Evolutionary conservation across 2,797 vertebrate genomes (phyloP), one percentile per base, ranked within the genome.

Genomic region (Diplodus sargus): DNA sequence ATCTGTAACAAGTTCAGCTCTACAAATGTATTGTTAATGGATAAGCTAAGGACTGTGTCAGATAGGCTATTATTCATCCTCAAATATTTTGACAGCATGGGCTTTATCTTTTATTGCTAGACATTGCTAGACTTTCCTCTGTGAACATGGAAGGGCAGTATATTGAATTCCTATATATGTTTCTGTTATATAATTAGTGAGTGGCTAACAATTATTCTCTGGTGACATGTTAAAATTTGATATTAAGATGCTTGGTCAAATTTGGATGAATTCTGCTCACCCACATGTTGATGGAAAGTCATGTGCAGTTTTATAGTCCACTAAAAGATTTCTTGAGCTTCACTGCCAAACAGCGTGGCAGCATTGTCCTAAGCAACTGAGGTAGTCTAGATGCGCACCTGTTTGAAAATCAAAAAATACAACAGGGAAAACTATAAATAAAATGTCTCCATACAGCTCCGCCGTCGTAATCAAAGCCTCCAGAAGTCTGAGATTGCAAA

Each of bases 1-100:
- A 51, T 23, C 22, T 43, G 16, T 3, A 23, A 39, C 20, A 45
- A 49, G 16, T 20, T 52, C 34, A 30, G 23, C 30, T 79, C 39
- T 15, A 47, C 17, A 34, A 72, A 62, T 53, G 12, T 47, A 30
- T 54, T 62, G 53, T 61, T 62, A 62, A 75, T 67, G 43, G 53
- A 59, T 71, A 4, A 30, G 18, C 65, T 74, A 5, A 79, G 60
- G 63, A 67, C 58, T 34, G 16, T 17, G 20, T 63, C 65, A n/a
- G 10, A 63, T 54, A 39, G 51, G 45, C 53, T 68, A 15, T 74
- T 43, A 53, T 43, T 81, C 58, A 56, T 20, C 2, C 28, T 30
- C 10, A 52, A 52, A 70, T 51, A 54, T 68, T 59, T 56, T 17
- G 3, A 74, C 4, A 54, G 58, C 15, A 22, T 56, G 49, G 45